Evolutionary conservation across 2,113 vertebrate species (phyloP), one percentile per base, ranked within the genome.

Genomic region (Calyptomena viridis): DNA sequence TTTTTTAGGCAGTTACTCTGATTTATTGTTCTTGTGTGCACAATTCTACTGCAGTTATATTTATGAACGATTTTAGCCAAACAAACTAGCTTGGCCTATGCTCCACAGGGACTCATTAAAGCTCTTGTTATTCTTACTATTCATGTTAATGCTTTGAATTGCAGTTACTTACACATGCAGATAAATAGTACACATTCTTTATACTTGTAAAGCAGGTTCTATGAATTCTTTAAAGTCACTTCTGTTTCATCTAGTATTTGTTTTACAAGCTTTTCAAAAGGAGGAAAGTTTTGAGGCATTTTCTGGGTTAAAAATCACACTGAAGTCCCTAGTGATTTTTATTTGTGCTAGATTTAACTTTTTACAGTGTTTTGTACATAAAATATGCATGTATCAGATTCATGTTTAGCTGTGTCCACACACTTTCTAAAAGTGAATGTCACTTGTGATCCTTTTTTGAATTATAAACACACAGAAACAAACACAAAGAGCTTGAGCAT

Each of bases 151-250:
- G 44, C 76, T 96, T 97, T 94, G 60, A 94, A 95, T 95, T 93
- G 88, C 93, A 89, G 93, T 95, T 96, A 87, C 63, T 86, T 94
- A 86, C 90, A 95, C 59, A 84, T 93, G 90, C 84, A 93, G 88
- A 68, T 92, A 90, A 84, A 85, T 67, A 87, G 30, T 81, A 24
- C 21, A 17, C 4, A 3, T 90, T 93, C 86, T 90, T 88, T 90
- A 30, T 74, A 46, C 44, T 86, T 74, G 80, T 87, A 92, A 86
- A 89, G 28, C 73, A 90, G 80, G 72, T 93, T 90, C 90, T 81
- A 2, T 40, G 60, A 84, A 50, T 92, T 77, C 86, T 87, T 14
- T 74, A 58, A 90, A 78, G 64, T 60, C 22, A 30, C 53, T 89
- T 81, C 16, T 84, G 39, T 90, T 95, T 94, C 58, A 79, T 76